Evolutionary conservation across 2,888 invertebrate species (phyloP).

Genomic region (Argynnis bischoffii): DNA sequence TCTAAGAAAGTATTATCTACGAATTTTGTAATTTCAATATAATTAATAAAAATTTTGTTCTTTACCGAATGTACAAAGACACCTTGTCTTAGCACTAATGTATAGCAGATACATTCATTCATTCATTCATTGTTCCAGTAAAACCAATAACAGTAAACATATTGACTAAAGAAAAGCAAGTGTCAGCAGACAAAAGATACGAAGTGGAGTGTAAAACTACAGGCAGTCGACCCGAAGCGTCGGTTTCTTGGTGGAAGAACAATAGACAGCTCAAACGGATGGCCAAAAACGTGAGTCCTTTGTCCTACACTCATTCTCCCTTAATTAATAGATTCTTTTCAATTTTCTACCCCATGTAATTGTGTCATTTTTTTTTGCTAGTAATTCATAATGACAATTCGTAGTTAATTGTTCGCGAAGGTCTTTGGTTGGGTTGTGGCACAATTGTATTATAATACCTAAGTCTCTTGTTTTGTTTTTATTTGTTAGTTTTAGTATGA

Average conservation of each 20-base stretch:
- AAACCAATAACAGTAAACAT: conserved; percentile 93
- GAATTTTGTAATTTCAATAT: too few relatives aligned
- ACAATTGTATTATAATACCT: too few relatives aligned
- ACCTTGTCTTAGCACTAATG: too few relatives aligned
- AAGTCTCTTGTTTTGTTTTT: too few relatives aligned
- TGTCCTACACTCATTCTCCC: conserved; percentile 46
- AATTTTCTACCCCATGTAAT: conserved; percentile 31
- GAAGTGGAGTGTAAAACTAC: conserved; percentile 93
- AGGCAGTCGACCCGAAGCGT: conserved; percentile 92
- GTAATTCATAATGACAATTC: conserved; percentile 11
- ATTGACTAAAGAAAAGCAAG: conserved; percentile 90
- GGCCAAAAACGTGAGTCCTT: conserved; percentile 87
- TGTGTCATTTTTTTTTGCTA: conserved; percentile 22
- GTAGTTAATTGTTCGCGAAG: conserved; percentile 18
- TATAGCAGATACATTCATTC: neutral
- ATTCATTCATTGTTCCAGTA: conserved; percentile 81
- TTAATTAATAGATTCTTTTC: conserved; percentile 70
- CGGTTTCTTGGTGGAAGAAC: conserved; percentile 95
- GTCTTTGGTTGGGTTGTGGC: conserved; percentile 11
- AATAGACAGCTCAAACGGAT: conserved; percentile 90
- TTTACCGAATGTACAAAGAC: too few relatives aligned
- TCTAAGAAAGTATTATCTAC: too few relatives aligned
- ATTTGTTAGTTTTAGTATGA: too few relatives aligned
- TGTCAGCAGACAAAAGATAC: conserved; percentile 92
- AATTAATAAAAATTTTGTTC: too few relatives aligned